Base-by-base conservation (phyloP, 2,888 invertebrate genomes). In the Nesidiocoris tenuis region DNA sequence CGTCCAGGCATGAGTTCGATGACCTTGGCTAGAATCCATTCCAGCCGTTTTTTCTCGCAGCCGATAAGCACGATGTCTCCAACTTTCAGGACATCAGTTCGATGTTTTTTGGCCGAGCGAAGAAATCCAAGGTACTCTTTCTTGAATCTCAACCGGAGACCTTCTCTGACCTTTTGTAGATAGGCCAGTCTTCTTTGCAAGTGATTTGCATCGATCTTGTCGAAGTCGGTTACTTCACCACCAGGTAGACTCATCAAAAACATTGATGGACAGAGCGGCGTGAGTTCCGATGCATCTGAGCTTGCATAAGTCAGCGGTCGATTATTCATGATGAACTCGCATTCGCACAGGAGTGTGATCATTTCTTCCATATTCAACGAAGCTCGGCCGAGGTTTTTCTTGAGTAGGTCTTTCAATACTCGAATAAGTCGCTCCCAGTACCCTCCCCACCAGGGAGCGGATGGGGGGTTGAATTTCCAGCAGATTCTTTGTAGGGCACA, bases 371-470 rank as follows among this genome's bases (percentile, higher is more conserved):
- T 64, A 5, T 24, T 18, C 17, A 78, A 25, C 12, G 57, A 61
- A 25, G 77, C 61, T 61, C 74, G 54, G 23, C 77, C 74, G 12
- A 78, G 68, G 12, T 57, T 25, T 64, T 22, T 76, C 54, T 61
- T 24, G 16, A 78, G 56, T 5, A 78, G 63, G 22, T 57, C 25
- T 61, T 78, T 78, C 18, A 74, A 16, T 0, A 78, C n/a, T 9
- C 77, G 66, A 17, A 78, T 39, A 1, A 78, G 76, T 2, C 78
- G 19, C 66, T 78, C 77, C 81, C 83, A 85, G 78, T 82, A 83
- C 57, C 85, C 84, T 63, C 84, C 84, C 83, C 83, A 83, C 84
- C 85, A 85, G 1, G 84, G 79, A 2, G 84, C 63, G 3, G 74
- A 39, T 0, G 74, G 74, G 2, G 74, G 74, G 21, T 65, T 74